Evolutionary conservation across 2,113 vertebrate genomes (phyloP).

Genomic region (Phaethon lepturus): DNA sequence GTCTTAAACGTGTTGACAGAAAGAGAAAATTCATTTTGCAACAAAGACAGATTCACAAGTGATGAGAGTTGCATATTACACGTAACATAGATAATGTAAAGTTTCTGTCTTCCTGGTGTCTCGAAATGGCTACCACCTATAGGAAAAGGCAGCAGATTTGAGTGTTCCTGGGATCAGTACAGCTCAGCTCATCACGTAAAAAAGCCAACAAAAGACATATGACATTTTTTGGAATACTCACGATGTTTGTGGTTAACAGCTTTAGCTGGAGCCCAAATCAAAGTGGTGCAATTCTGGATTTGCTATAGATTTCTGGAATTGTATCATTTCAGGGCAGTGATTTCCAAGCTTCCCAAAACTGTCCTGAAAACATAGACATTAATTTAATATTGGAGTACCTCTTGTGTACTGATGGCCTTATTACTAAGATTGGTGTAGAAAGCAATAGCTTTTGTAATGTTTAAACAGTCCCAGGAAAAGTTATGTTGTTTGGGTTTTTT

Average conservation of each 20-base stretch:
- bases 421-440: neutral
- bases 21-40: neutral
- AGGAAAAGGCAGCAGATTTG: neutral
- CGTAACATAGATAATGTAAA: neutral
- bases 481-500: neutral
- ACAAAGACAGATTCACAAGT: neutral
- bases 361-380: neutral
- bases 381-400: neutral
- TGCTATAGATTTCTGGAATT: neutral
- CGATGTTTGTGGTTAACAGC: neutral
- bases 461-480: neutral
- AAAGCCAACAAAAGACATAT: neutral
- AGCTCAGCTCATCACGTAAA: neutral
- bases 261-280: neutral
- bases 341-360: neutral
- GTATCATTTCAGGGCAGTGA: neutral
- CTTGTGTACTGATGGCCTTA: neutral
- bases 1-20: neutral
- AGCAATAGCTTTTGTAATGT: neutral
- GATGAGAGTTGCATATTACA: neutral
- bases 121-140: fast-evolving
- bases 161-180: neutral
- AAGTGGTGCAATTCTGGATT: neutral
- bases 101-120: neutral
- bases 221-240: neutral